A percentile compares a stretch with the other conserved stretches of the same genome.
Conservation (phyloP, 2,797 vertebrate species). For the Cryptoblepharus egeriae region DNA sequence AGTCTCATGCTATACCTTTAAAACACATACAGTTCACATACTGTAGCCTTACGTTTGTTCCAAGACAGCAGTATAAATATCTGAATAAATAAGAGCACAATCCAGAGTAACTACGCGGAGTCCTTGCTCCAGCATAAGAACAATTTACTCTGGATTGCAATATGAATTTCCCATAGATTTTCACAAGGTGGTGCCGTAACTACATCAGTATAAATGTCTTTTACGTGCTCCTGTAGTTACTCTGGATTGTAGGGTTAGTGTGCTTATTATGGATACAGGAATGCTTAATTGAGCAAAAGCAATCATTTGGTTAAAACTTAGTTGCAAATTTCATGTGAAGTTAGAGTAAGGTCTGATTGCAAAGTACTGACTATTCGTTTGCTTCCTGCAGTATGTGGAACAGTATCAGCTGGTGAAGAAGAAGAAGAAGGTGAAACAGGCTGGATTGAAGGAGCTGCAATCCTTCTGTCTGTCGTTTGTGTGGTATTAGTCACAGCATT, state of each 20-base stretch:
- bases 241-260: too few relatives aligned
- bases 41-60: too few relatives aligned
- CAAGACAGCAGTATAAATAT: neutral
- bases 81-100: neutral
- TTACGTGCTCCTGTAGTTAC: too few relatives aligned
- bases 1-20: neutral
- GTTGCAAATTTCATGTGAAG: neutral
- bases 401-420: conserved; percentile 86
- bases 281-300: neutral
- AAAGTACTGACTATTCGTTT: conserved; percentile 33
- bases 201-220: too few relatives aligned
- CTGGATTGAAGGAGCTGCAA: conserved; percentile 98
- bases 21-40: neutral
- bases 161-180: too few relatives aligned
- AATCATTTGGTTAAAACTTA: neutral
- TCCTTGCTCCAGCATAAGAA: too few relatives aligned
- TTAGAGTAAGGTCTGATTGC: neutral
- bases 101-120: too few relatives aligned
- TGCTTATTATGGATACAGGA: neutral
- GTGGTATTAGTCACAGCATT: conserved; percentile 98
- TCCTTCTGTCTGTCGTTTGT: conserved; percentile 94
- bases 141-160: too few relatives aligned
- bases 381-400: conserved; percentile 87
- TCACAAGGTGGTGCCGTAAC: too few relatives aligned
- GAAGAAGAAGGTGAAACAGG: conserved; percentile 93